phyloP scores from a whole-genome alignment of 1,140 invertebrate genomes.

The Oryzaephilus surinamensis region DNA sequence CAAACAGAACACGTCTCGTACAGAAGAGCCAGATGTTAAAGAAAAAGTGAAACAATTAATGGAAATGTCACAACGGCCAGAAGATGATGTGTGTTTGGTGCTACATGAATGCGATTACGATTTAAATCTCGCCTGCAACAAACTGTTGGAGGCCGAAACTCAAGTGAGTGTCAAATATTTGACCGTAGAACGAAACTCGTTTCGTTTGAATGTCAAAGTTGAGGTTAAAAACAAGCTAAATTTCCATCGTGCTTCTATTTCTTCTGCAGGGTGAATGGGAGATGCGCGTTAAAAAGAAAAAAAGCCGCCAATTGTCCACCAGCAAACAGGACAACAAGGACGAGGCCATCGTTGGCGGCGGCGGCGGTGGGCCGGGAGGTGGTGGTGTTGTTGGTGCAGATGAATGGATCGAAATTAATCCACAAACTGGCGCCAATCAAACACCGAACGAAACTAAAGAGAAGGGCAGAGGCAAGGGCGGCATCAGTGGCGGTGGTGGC shows the following conservation, averaged over 20 bases:
- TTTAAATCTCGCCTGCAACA: conserved; percentile 59
- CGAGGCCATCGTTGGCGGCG: conserved; percentile 30
- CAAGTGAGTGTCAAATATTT: conserved; percentile 48
- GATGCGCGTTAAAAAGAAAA: conserved; percentile 77
- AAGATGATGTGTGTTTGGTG: conserved; percentile 73
- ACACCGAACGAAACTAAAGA: conserved; percentile 20
- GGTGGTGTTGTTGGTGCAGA: conserved; percentile 32
- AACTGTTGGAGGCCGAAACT: no score
- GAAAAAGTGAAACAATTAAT: conserved; percentile 69
- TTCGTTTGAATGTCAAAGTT: no score
- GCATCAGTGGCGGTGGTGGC: conserved; percentile 35
- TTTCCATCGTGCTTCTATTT: conserved; percentile 8
- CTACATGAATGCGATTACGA: conserved; percentile 75
- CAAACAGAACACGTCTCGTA: conserved; percentile 20
- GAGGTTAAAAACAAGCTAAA: conserved; percentile 5
- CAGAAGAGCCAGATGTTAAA: conserved; percentile 27
- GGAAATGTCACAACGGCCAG: conserved; percentile 67
- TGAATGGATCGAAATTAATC: not conserved
- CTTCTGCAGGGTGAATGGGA: conserved; percentile 59
- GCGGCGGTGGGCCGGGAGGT: conserved; percentile 29
- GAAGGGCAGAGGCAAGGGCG: conserved; percentile 35
- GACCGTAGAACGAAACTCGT: no score
- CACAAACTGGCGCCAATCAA: no score
- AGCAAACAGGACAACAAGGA: conserved; percentile 36
- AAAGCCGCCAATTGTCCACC: conserved; percentile 48